Conservation (phyloP, 2,797 vertebrate species). For the Apogon talboti region DNA sequence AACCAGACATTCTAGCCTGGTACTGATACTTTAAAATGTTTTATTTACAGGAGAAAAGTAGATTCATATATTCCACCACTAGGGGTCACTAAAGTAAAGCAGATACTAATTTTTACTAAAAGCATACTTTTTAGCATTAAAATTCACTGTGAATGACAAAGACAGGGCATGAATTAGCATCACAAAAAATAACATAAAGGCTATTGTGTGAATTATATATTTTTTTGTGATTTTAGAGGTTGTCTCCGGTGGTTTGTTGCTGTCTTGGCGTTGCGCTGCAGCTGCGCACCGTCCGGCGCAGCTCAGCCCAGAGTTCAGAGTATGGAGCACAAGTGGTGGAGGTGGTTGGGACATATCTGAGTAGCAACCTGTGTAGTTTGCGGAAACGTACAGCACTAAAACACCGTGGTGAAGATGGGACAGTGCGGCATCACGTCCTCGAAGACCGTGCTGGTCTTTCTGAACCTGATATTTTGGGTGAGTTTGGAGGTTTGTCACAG, state of each 20-base stretch:
- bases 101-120: not conserved
- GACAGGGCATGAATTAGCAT: no score
- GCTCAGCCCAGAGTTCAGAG: conserved; percentile 4
- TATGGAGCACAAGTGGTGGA: conserved; percentile 38
- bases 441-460: conserved; percentile 95
- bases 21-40: conserved; percentile 7
- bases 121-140: not conserved
- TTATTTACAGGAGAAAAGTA: not conserved
- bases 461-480: conserved; percentile 98
- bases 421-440: conserved; percentile 95
- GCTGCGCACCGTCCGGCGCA: conserved; percentile 20
- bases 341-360: conserved; percentile 47
- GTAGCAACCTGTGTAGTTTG: conserved; percentile 29
- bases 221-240: no score
- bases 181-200: no score
- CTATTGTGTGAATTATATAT: no score
- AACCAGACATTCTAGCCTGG: conserved; percentile 4
- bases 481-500: conserved; percentile 49
- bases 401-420: conserved; percentile 83
- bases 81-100: conserved; percentile 32
- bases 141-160: no score
- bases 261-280: conserved; percentile 8
- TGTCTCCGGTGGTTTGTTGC: not conserved
- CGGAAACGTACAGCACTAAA: conserved; percentile 5
- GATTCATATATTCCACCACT: conserved; percentile 2